These are phyloP conservation scores for Lithosia quadra DNA, from an alignment of 2,888 invertebrate species.

Conservation along the genomic window DNA sequence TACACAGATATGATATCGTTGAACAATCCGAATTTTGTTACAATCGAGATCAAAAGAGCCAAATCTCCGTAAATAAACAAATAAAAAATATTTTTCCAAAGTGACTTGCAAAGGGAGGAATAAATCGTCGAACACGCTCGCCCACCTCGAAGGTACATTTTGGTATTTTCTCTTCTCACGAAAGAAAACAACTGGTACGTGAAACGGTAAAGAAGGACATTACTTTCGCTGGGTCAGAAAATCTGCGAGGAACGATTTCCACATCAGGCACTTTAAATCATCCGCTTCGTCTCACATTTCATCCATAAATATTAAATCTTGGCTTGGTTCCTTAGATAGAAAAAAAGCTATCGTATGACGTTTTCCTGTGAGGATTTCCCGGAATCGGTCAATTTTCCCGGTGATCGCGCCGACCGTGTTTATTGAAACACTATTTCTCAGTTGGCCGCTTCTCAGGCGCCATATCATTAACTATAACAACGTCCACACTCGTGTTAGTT, in stretches of 20 bases:
- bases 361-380: conserved; percentile 80
- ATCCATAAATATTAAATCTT: conserved; percentile 86
- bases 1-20: conserved; percentile 67
- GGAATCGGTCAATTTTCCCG: conserved; percentile 85
- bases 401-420: conserved; percentile 80
- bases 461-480: conserved; percentile 65
- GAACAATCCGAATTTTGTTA: conserved; percentile 72
- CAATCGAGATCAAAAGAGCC: conserved; percentile 81
- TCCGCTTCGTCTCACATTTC: conserved; percentile 85
- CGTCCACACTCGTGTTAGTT: conserved; percentile 32
- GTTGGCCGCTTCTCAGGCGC: conserved; percentile 70
- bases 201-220: conserved; percentile 83
- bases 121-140: conserved; percentile 78
- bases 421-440: conserved; percentile 85
- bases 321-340: conserved; percentile 78
- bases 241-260: conserved; percentile 84
- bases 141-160: conserved; percentile 78
- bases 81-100: conserved; percentile 80
- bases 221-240: conserved; percentile 85
- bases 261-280: conserved; percentile 86
- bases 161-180: conserved; percentile 74
- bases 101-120: conserved; percentile 77
- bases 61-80: conserved; percentile 83
- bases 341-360: conserved; percentile 81
- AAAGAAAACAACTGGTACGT: conserved; percentile 84